Percentiles rank a stretch among this genome's conserved stretches.
phyloP scores from a whole-genome alignment of 2,113 vertebrate genomes.

The Muntiacus muntjak region DNA sequence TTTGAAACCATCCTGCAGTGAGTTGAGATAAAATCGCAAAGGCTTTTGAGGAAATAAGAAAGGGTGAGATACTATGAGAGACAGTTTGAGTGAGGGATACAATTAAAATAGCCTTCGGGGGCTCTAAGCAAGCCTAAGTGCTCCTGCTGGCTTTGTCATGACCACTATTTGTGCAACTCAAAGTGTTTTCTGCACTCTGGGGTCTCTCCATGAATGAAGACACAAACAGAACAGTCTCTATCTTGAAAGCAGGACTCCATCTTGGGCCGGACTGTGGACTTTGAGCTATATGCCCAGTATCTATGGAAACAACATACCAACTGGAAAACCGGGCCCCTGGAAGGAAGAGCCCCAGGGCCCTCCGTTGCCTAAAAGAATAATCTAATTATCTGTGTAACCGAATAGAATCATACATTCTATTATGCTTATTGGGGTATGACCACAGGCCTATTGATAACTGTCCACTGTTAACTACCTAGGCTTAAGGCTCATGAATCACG shows the following conservation, averaged over 20 bases:
- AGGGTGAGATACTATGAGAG: not conserved
- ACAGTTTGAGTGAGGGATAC: not conserved
- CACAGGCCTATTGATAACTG: not conserved
- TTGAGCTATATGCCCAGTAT: not conserved
- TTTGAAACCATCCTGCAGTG: not conserved
- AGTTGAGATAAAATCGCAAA: not conserved
- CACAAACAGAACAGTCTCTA: not conserved
- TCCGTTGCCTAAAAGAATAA: not conserved
- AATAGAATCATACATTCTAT: not conserved
- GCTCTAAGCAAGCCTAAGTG: not conserved
- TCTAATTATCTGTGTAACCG: not conserved
- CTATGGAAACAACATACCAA: not conserved
- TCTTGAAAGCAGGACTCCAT: not conserved
- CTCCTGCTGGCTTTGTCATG: not conserved
- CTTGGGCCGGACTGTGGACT: not conserved
- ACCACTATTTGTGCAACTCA: not conserved
- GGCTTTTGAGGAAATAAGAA: not conserved
- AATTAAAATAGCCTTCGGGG: not conserved
- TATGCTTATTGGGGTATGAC: not conserved
- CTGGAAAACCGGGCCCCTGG: not conserved
- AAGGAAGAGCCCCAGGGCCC: not conserved
- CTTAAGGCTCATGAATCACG: not conserved
- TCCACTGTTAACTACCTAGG: not conserved
- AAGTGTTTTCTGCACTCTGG: not conserved
- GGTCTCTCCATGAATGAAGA: not conserved